Percentiles rank a stretch among this genome's conserved stretches.
Conservation (phyloP, 2,797 vertebrate genomes). For the Melanotaenia boesemani region DNA sequence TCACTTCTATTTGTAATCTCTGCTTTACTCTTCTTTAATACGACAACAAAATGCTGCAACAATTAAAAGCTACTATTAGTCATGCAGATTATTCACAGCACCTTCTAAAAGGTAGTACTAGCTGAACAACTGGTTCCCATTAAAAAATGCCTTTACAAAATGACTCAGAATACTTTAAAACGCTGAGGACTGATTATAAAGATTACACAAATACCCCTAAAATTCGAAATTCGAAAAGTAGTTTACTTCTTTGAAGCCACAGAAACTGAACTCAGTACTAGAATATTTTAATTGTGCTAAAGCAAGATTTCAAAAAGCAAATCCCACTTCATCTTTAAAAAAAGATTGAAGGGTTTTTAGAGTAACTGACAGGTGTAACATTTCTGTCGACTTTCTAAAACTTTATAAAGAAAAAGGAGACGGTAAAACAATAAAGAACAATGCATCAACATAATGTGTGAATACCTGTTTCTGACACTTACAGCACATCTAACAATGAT, state of each 20-base stretch:
- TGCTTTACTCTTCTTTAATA: too few species aligned
- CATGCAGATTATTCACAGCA: not conserved
- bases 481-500: not conserved
- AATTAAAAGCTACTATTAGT: too few species aligned
- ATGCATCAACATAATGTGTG: not conserved
- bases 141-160: not conserved
- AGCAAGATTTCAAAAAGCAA: not conserved
- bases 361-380: not conserved
- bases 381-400: not conserved
- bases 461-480: not conserved
- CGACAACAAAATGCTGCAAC: too few species aligned
- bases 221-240: not conserved
- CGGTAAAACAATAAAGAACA: not conserved
- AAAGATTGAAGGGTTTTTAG: too few species aligned
- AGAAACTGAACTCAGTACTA: not conserved
- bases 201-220: not conserved
- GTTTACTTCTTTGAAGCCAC: not conserved
- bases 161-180: not conserved
- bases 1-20: too few species aligned
- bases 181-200: not conserved
- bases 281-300: not conserved
- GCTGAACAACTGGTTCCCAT: not conserved
- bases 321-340: not conserved
- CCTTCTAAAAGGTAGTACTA: not conserved
- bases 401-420: not conserved